Evolutionary conservation across 1,140 invertebrate species (phyloP), one percentile per base, ranked within the genome.

Genomic region (Cydia fagiglandana): DNA sequence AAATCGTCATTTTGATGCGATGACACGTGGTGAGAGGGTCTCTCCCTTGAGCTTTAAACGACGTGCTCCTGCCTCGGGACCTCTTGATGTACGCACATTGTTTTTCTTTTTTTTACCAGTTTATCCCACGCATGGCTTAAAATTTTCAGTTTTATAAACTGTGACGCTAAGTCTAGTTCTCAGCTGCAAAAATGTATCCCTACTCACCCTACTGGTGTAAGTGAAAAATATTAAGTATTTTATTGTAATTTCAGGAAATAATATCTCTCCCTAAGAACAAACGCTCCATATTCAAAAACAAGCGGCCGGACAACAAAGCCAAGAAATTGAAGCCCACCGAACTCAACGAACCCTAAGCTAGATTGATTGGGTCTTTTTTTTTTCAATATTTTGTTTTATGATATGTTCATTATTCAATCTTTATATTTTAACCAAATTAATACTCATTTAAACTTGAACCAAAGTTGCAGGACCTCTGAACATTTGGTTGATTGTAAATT

Each of bases 261-360:
- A 75, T 83, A 9, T 83, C 83, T 4, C 73, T 82, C 20, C 81
- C 83, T 0, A 68, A 83, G 12, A 81, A 82, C 41, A 70, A 81
- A 64, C 78, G 79, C n/a, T 75, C 73, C 12, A 84, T 86, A 68
- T 86, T 87, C 61, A 87, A 86, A 68, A 81, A 76, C 50, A 85
- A 85, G 64, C 77, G 83, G 2, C 12, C 24, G 28, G 84, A 83
- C 1, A 77, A 74, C 41, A 82, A 84, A 73, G 41, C 15, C 6
- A 73, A 82, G 70, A 79, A 70, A 61, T 76, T 45, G 74, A 78
- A 79, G 75, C 34, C 28, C 12, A 7, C 7, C 45, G 45, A 47
- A 47, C 45, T 47, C 45, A 15, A 47, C 45, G 45, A 13, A 13
- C 12, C 4, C 9, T 47, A 4, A 47, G 45, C 45, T 45, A 13